A percentile compares a stretch with the other conserved stretches of the same genome.
These are phyloP conservation scores for Anadara kagoshimensis DNA, from an alignment of 1,140 invertebrate genomes.

Conservation along the genomic window DNA sequence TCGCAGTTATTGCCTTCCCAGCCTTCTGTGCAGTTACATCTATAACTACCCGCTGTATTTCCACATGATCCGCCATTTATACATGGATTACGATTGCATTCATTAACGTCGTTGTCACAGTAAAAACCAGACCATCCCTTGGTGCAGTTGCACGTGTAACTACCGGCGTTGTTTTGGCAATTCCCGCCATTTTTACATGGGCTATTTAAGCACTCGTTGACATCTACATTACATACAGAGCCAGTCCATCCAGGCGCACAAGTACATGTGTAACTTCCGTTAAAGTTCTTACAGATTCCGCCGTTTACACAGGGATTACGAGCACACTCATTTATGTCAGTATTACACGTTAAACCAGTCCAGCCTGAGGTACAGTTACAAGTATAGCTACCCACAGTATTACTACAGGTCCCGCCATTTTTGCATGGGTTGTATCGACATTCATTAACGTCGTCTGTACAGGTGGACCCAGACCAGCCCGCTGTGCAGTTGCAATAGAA, in stretches of 20 bases:
- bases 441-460: conserved; percentile 1
- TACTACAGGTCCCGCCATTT: conserved; percentile 90
- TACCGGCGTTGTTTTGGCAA: conserved; percentile 87
- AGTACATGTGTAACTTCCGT: conserved; percentile 12
- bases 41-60: conserved; percentile 74
- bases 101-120: conserved; percentile 76
- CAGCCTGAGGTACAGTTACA: conserved; percentile 33
- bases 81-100: conserved; percentile 86
- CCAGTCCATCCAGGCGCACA: conserved; percentile 79
- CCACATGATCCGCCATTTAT: conserved; percentile 88
- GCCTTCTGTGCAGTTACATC: conserved; percentile 83
- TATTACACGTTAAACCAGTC: conserved; percentile 82
- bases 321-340: conserved; percentile 25
- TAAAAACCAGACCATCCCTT: conserved; percentile 77
- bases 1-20: conserved; percentile 58
- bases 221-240: conserved; percentile 38
- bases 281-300: neutral
- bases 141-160: conserved; percentile 64
- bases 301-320: conserved; percentile 12
- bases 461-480: neutral
- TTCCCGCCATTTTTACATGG: conserved; percentile 77
- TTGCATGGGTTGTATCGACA: conserved; percentile 83
- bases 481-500: conserved; percentile 26
- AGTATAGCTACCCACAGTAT: conserved; percentile 28
- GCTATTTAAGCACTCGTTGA: conserved; percentile 40